phyloP scores from a whole-genome alignment of 2,113 vertebrate genomes.

The Corapipo altera region DNA sequence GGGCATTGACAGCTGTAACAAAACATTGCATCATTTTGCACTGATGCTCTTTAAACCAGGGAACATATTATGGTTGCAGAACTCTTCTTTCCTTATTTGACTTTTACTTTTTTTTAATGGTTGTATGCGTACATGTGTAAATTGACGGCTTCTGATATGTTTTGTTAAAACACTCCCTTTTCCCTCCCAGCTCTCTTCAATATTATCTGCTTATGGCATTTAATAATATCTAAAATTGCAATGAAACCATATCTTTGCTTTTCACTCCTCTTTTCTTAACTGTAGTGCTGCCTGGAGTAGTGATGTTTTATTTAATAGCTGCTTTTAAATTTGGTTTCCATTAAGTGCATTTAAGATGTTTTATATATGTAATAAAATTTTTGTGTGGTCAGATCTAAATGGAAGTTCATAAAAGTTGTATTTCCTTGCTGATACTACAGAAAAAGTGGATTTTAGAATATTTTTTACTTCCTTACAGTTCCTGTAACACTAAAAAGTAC shows the following conservation, averaged over 20 bases:
- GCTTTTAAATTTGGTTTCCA: neutral
- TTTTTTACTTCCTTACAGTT: neutral
- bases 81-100: neutral
- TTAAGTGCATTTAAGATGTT: neutral
- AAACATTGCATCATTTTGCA: neutral
- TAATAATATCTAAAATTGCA: neutral
- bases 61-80: neutral
- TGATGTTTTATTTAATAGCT: neutral
- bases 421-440: neutral
- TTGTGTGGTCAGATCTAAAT: neutral
- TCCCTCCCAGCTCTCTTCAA: neutral
- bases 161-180: neutral
- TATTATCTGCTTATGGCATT: neutral
- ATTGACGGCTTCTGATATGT: neutral
- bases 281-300: neutral
- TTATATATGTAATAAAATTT: neutral
- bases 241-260: neutral
- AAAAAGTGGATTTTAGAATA: neutral
- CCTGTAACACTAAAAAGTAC: neutral
- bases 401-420: accelerated
- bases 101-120: neutral
- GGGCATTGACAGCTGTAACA: neutral
- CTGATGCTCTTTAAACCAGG: neutral
- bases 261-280: neutral
- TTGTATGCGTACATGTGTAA: accelerated